Evolutionary conservation across 2,888 invertebrate species (phyloP), one percentile per base, ranked within the genome.

Genomic region (Electrophaes corylata): DNA sequence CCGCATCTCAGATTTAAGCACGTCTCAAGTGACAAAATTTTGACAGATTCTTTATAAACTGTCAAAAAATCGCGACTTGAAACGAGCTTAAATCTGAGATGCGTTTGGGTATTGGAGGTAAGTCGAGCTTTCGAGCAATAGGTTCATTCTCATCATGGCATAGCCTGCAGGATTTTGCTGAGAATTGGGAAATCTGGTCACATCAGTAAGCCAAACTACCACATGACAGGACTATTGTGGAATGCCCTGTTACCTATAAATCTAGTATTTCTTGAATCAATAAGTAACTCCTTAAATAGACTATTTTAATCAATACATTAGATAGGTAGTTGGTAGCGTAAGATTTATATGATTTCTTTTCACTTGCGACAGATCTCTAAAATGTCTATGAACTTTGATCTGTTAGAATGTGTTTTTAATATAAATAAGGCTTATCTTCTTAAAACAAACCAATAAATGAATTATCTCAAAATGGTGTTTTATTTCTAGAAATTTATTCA

Each of bases 391-490:
- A 82, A 80, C 76, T 86, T 83, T 77, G 70, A 84, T 75, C 79
- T 84, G 77, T 84, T 85, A 85, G 83, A 79, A 76, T 79, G 79
- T 86, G 79, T 86, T 87, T 88, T 80, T 72, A 83, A 83, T 81
- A 77, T 85, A 78, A 85, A 74, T 76, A 85, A 84, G 83, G 90
- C 91, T 90, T 90, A 88, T 81, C 84, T 85, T 84, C 88, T 88
- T 84, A 76, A 78, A 80, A 84, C 73, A 81, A 85, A 84, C 84
- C 77, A 90, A 88, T 88, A 88, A 90, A 88, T 83, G 79, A 81
- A 84, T 89, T 78, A 90, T 86, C 84, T 85, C 81, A 72, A 83
- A 84, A 72, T 79, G 46, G 77, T 33, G 76, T 91, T 91, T 91
- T 53, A 88, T 84, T 88, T 74, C 12, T 43, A 59, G 37, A 35